Conservation (phyloP, 2,797 vertebrate species). For the Sebastes elongatus region DNA sequence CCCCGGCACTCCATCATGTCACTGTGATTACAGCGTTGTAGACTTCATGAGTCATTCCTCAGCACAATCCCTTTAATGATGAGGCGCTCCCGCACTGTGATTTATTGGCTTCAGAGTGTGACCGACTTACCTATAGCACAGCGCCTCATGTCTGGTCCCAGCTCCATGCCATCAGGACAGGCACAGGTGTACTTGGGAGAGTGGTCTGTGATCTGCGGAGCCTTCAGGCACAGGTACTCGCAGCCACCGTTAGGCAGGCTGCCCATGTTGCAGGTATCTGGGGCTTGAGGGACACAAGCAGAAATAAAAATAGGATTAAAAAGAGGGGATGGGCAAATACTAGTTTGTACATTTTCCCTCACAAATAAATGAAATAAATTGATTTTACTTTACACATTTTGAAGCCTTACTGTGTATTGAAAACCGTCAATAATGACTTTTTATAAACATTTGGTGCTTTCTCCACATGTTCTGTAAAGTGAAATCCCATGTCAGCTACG, state of each 20-base stretch:
- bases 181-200: constrained; percentile 96
- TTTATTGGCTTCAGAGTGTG: background rate
- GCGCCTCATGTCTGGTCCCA: constrained; percentile 95
- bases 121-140: constrained; percentile 87
- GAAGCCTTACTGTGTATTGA: background rate
- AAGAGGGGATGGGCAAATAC: background rate
- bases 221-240: constrained; percentile 96
- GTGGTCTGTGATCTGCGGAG: constrained; percentile 93
- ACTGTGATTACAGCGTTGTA: background rate
- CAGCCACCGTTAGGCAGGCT: constrained; percentile 93
- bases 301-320: background rate
- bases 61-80: background rate
- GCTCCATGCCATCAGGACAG: constrained; percentile 93
- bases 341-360: background rate
- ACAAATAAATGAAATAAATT: background rate
- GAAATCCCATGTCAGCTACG: background rate
- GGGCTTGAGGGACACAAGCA: constrained; percentile 76
- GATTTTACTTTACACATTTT: background rate
- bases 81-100: background rate
- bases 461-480: background rate
- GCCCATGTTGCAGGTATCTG: constrained; percentile 91
- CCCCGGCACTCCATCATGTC: constrained; percentile 10
- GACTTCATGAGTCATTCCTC: constrained; percentile 13
- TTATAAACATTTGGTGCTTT: background rate
- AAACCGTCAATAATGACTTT: background rate